phyloP scores from a whole-genome alignment of 2,888 invertebrate genomes.

The Dendrolimus pini region DNA sequence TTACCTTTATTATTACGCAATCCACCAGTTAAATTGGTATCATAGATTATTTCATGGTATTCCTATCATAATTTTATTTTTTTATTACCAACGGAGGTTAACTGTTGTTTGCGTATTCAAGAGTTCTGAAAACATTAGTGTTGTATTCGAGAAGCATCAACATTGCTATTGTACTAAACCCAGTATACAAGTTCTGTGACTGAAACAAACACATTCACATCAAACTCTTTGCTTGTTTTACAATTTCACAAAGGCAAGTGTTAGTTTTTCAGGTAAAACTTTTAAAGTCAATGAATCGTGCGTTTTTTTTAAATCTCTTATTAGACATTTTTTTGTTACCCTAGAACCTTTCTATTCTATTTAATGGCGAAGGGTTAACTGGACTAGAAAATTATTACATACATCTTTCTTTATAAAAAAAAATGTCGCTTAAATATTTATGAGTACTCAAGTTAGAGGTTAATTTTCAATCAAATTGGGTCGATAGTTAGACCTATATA shows the following conservation, averaged over 20 bases:
- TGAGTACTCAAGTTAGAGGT: too few species aligned
- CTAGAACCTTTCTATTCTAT: too few species aligned
- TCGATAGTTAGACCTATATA: too few species aligned
- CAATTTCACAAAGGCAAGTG: slow-evolving; percentile 32
- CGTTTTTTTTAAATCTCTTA: too few species aligned
- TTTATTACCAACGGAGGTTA: slow-evolving; percentile 8
- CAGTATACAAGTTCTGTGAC: slow-evolving; percentile 35
- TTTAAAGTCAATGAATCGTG: neutral
- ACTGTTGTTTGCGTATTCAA: slow-evolving; percentile 33
- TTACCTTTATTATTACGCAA: neutral
- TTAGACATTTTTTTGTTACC: too few species aligned
- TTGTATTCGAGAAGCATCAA: slow-evolving; percentile 52
- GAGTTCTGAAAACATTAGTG: slow-evolving; percentile 58
- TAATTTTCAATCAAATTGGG: too few species aligned
- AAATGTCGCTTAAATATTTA: too few species aligned
- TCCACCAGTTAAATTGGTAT: neutral
- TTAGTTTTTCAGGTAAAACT: slow-evolving; percentile 16
- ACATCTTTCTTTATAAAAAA: too few species aligned
- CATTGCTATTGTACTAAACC: slow-evolving; percentile 54
- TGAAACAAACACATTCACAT: slow-evolving; percentile 55
- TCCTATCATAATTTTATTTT: neutral
- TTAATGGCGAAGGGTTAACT: too few species aligned
- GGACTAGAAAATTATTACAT: too few species aligned
- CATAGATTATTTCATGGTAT: neutral
- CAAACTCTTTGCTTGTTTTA: slow-evolving; percentile 49